Evolutionary conservation across 1,140 invertebrate genomes (phyloP).

Genomic region (Leptinotarsa defecta): DNA sequence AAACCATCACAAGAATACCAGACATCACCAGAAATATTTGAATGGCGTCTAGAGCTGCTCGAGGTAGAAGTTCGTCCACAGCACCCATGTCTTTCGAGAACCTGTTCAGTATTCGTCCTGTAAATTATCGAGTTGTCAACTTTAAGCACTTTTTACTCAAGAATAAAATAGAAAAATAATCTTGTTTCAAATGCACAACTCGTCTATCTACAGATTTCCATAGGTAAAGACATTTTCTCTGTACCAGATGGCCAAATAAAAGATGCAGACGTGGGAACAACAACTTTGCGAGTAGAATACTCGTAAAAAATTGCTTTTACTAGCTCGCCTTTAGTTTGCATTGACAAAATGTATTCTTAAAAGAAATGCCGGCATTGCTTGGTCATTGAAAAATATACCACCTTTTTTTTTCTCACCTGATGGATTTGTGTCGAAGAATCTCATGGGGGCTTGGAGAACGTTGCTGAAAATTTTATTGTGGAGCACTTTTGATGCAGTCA

Average conservation of each 20-base stretch:
- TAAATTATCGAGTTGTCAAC: too few species aligned
- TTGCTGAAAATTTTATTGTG: constrained; percentile 85
- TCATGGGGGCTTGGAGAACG: constrained; percentile 70
- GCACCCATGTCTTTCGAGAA: constrained; percentile 81
- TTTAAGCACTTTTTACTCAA: too few species aligned
- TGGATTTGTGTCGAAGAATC: constrained; percentile 70
- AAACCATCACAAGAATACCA: constrained; percentile 67
- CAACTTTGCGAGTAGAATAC: constrained; percentile 53
- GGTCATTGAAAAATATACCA: too few species aligned
- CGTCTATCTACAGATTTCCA: not conserved
- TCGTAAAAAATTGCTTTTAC: constrained; percentile 11
- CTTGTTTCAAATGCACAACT: not conserved
- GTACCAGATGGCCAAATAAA: too few species aligned
- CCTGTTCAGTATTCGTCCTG: constrained; percentile 68
- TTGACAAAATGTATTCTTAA: too few species aligned
- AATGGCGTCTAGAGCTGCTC: constrained; percentile 76
- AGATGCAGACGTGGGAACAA: not conserved
- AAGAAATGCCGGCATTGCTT: too few species aligned
- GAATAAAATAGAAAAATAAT: not conserved
- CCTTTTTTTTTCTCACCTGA: constrained; percentile 58
- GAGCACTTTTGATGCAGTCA: constrained; percentile 77
- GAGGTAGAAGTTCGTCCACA: constrained; percentile 86
- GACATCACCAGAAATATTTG: constrained; percentile 65
- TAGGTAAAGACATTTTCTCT: too few species aligned
- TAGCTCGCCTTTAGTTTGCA: too few species aligned